These are phyloP conservation scores for Oncorhynchus mykiss DNA, from an alignment of 2,113 vertebrate species.

Conservation along the genomic window DNA sequence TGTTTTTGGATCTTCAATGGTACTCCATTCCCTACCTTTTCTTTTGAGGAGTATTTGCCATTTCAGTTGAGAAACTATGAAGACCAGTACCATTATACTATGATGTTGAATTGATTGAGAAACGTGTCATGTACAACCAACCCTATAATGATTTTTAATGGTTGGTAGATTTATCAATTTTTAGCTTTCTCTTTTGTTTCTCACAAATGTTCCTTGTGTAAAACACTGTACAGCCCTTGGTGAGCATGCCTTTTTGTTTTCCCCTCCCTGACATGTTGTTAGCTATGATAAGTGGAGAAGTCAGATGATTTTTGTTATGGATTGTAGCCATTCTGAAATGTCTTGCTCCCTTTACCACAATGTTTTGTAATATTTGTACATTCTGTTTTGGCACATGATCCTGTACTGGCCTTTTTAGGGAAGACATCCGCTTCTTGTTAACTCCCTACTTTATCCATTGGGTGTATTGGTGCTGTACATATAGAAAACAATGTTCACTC, in stretches of 20 bases:
- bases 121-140: neutral
- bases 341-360: constrained; percentile 41
- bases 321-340: constrained; percentile 13
- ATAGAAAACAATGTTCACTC: constrained; percentile 37
- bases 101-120: neutral
- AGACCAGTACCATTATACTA: constrained; percentile 2
- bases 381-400: constrained; percentile 35
- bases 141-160: neutral
- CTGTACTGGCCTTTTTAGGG: constrained; percentile 47
- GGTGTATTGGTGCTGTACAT: constrained; percentile 71
- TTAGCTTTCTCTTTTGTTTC: neutral
- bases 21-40: constrained; percentile 23
- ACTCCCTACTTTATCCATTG: constrained; percentile 24
- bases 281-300: constrained; percentile 3
- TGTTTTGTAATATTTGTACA: constrained; percentile 65
- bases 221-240: neutral
- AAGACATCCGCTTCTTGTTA: constrained; percentile 17
- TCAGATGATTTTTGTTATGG: constrained; percentile 9
- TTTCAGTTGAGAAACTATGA: constrained; percentile 15
- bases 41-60: neutral
- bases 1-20: constrained; percentile 2
- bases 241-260: neutral
- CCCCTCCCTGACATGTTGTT: neutral
- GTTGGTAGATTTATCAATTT: no score
- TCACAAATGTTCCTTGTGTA: neutral